Evolutionary conservation across 1,140 invertebrate species (phyloP).

Genomic region (Campoletis sonorensis): DNA sequence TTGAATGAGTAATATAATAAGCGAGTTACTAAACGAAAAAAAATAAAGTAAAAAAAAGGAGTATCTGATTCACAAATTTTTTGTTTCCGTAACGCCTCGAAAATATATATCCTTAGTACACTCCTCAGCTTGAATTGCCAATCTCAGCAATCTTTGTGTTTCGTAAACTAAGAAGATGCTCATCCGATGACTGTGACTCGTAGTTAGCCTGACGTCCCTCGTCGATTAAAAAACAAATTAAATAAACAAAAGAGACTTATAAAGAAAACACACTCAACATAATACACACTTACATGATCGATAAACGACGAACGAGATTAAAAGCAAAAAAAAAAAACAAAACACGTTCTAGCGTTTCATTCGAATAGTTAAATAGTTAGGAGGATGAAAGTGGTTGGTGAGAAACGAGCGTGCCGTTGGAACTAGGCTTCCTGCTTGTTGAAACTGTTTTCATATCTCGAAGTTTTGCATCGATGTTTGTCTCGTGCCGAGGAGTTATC

Average conservation of each 20-base stretch:
- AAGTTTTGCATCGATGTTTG: neutral
- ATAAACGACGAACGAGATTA: neutral
- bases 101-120: neutral
- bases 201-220: slow-evolving; percentile 56
- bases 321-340: neutral
- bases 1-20: slow-evolving; percentile 32
- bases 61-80: neutral
- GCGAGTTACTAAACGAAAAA: neutral
- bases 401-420: slow-evolving; percentile 4
- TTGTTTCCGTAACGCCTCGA: too few relatives aligned
- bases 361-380: neutral
- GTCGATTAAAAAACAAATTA: slow-evolving; percentile 37
- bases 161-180: slow-evolving; percentile 54
- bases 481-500: neutral
- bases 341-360: neutral
- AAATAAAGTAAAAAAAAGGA: neutral
- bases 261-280: slow-evolving; percentile 11
- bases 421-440: slow-evolving; percentile 15
- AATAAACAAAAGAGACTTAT: slow-evolving; percentile 24
- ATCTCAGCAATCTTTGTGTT: slow-evolving; percentile 4
- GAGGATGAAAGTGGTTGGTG: neutral
- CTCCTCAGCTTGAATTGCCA: slow-evolving; percentile 5
- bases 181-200: slow-evolving; percentile 67
- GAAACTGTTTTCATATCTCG: neutral
- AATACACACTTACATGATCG: slow-evolving; percentile 28